Conservation (phyloP, 2,797 vertebrate species). For the Champsocephalus esox region DNA sequence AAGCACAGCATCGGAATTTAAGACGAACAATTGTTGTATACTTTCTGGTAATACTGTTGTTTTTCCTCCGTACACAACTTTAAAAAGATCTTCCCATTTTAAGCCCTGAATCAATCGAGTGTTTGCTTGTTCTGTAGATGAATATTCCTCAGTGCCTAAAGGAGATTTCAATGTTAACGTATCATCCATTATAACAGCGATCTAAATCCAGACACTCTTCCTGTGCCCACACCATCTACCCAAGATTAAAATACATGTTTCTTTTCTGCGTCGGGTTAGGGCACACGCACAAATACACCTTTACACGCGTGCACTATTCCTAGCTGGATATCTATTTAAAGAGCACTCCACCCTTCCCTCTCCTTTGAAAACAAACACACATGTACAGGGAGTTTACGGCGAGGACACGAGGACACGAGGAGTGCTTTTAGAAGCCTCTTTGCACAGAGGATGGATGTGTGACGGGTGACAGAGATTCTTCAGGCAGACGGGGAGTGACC, state of each 20-base stretch:
- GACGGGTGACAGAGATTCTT: slow-evolving; percentile 34
- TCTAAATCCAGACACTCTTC: too few relatives aligned
- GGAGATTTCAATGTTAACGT: too few relatives aligned
- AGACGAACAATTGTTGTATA: too few relatives aligned
- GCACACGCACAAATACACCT: slow-evolving; percentile 2
- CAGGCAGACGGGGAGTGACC: slow-evolving; percentile 55
- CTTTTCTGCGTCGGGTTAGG: slow-evolving; percentile 4
- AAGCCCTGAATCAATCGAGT: too few relatives aligned
- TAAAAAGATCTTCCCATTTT: too few relatives aligned
- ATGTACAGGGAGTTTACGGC: slow-evolving; percentile 7
- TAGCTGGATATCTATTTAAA: slow-evolving; percentile 43
- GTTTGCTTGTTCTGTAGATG: too few relatives aligned
- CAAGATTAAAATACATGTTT: not conserved
- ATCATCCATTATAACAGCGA: too few relatives aligned
- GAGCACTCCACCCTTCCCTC: not conserved
- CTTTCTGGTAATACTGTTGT: too few relatives aligned
- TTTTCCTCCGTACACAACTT: too few relatives aligned
- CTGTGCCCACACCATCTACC: too few relatives aligned
- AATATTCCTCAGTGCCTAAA: too few relatives aligned
- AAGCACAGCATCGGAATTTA: too few relatives aligned
- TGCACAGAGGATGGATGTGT: not conserved
- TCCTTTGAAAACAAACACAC: slow-evolving; percentile 36
- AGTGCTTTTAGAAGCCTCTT: slow-evolving; percentile 6
- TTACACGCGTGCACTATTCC: slow-evolving; percentile 6
- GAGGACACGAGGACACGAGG: slow-evolving; percentile 15